phyloP scores from a whole-genome alignment of 2,113 vertebrate species.

The Cheilinus undulatus region DNA sequence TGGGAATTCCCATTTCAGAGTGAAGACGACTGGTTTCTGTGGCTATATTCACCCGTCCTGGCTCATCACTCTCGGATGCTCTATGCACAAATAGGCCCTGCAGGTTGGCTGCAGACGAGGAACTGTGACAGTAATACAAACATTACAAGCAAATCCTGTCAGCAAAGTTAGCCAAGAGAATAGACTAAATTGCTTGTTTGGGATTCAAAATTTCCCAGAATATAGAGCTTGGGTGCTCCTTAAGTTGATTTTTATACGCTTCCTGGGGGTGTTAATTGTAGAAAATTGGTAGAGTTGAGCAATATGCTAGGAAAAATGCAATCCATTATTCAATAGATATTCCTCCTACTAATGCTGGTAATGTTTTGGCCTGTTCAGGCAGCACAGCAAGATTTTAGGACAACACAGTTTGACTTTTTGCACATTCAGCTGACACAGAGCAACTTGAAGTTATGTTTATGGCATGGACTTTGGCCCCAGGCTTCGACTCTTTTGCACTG shows the following conservation, averaged over 20 bases:
- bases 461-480: too few relatives aligned
- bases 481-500: too few relatives aligned
- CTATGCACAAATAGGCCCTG: slow-evolving; percentile 47
- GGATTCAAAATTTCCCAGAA: slow-evolving; percentile 1
- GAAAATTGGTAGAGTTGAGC: not conserved
- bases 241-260: not conserved
- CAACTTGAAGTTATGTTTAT: too few relatives aligned
- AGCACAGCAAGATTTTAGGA: too few relatives aligned
- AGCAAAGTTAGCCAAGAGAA: slow-evolving; percentile 13
- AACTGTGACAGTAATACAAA: slow-evolving; percentile 50
- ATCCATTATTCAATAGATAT: too few relatives aligned
- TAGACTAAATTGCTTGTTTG: slow-evolving; percentile 33
- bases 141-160: slow-evolving; percentile 29
- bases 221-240: not conserved
- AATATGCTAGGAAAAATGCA: not conserved
- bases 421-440: too few relatives aligned
- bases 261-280: not conserved
- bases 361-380: too few relatives aligned
- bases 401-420: too few relatives aligned
- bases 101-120: slow-evolving; percentile 30
- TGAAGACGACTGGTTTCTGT: slow-evolving; percentile 46
- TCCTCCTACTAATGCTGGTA: too few relatives aligned
- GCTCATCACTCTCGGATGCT: slow-evolving; percentile 49
- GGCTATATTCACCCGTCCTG: slow-evolving; percentile 48
- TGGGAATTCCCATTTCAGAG: slow-evolving; percentile 58